These are phyloP conservation scores for Limnodromus scolopaceus DNA, from an alignment of 2,797 vertebrate genomes.

Conservation along the genomic window DNA sequence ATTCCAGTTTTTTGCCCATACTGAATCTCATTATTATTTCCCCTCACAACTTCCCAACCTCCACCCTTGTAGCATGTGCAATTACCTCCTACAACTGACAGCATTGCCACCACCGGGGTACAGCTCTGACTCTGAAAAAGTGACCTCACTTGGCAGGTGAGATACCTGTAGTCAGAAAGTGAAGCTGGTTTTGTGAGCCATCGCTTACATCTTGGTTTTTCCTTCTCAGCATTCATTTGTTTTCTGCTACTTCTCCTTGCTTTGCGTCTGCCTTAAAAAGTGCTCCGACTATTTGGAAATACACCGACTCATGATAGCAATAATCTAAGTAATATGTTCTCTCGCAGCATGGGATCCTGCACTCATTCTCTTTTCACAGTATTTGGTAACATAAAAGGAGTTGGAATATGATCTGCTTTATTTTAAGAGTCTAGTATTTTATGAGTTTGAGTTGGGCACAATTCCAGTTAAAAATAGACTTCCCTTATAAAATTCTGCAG, in stretches of 20 bases:
- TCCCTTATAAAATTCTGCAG: not conserved
- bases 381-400: not conserved
- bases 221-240: not conserved
- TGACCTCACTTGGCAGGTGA: not conserved
- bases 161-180: not conserved
- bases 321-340: not conserved
- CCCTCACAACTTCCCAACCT: not conserved
- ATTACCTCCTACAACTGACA: not conserved
- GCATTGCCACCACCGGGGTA: rapidly evolving
- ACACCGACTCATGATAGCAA: not conserved
- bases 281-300: not conserved
- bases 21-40: not conserved
- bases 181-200: not conserved
- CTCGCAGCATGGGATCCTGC: not conserved
- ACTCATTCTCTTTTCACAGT: not conserved
- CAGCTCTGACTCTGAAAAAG: not conserved
- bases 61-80: not conserved
- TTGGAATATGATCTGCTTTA: not conserved
- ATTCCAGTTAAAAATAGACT: conserved; percentile 1
- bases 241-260: not conserved
- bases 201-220: not conserved
- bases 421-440: conserved; percentile 25
- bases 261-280: not conserved
- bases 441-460: not conserved
- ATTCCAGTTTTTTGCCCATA: not conserved